These are phyloP conservation scores for Platyrinchus mystaceus DNA, from an alignment of 2,797 vertebrate species.

Conservation along the genomic window DNA sequence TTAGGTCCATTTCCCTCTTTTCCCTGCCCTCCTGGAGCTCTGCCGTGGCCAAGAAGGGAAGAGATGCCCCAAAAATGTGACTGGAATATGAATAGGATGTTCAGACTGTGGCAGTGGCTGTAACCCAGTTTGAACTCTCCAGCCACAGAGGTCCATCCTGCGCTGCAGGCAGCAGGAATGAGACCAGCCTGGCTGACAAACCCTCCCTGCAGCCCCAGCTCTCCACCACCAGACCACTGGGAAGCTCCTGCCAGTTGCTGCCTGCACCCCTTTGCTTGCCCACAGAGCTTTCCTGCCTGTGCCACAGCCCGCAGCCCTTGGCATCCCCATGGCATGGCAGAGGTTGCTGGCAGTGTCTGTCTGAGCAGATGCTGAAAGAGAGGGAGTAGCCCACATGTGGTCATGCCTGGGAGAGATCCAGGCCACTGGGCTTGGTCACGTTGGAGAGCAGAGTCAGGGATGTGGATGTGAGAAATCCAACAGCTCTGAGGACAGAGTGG, in stretches of 20 bases:
- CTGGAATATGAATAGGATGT: conserved; percentile 9
- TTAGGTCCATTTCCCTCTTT: not conserved
- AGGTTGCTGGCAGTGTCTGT: not conserved
- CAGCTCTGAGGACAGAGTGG: not conserved
- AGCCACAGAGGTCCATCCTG: not conserved
- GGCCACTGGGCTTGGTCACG: fast-evolving
- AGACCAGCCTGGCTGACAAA: not conserved
- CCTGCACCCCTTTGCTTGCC: not conserved
- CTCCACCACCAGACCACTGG: not conserved
- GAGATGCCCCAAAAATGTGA: conserved; percentile 22
- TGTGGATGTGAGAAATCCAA: fast-evolving
- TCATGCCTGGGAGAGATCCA: not conserved
- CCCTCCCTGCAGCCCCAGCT: not conserved
- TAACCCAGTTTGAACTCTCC: conserved; percentile 26
- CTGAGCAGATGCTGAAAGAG: not conserved
- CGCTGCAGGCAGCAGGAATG: not conserved
- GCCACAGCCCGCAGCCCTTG: not conserved
- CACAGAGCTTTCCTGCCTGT: not conserved
- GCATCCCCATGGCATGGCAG: not conserved
- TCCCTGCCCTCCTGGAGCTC: not conserved
- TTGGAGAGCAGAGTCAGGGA: not conserved
- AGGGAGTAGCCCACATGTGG: not conserved
- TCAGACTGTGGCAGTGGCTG: not conserved
- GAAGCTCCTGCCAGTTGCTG: not conserved
- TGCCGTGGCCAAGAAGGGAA: conserved; percentile 2